Base-by-base conservation (phyloP, 2,797 vertebrate species). In the Bucorvus abyssinicus region DNA sequence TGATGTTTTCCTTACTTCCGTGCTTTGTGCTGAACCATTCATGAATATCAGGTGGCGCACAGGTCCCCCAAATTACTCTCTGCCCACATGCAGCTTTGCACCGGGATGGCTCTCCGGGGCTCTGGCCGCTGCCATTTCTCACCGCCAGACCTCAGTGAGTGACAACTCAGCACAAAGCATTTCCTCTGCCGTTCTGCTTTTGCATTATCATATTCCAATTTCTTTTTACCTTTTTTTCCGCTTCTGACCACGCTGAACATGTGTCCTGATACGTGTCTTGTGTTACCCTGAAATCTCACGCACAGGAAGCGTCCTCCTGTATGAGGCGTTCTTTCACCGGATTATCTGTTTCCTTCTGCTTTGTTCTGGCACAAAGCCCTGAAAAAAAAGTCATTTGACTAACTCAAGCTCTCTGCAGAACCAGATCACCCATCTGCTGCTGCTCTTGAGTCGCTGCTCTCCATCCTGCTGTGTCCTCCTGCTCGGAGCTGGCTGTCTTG, bases 341-440 rank as follows among this genome's bases (percentile, higher is more conserved):
- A 90, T 96, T 96, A 89, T 80, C 80, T 94, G 44, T 63, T 93
- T 92, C 64, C 30, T 93, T 96, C 55, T 84, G 89, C 78, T 91
- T 60, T 1, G 0, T 30, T 74, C 87, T 94, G 94, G 89, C 89
- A 74, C 45, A 36, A 64, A 89, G 92, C 86, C 90, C 90, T 92
- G 82, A 63, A 79, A 78, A 88, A 94, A 70, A 88, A 94, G 75
- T 93, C 90, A 95, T 84, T 87, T 93, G 88, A 82, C 81, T 74
- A 45, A 69, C 70, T 32, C 75, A 64, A 65, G 84, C 75, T 86
- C 79, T 81, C 32, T 74, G 89, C 87, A 89, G 52, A 89, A 82
- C 47, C 40, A 36, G 60, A 77, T 95, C 70, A 56, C 70, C 23
- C 86, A 56, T 76, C 74, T 53, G 74, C 53, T 0, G 0, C 9